Base-by-base conservation (phyloP, 1,140 invertebrate species). In the Diorhabda sublineata region DNA sequence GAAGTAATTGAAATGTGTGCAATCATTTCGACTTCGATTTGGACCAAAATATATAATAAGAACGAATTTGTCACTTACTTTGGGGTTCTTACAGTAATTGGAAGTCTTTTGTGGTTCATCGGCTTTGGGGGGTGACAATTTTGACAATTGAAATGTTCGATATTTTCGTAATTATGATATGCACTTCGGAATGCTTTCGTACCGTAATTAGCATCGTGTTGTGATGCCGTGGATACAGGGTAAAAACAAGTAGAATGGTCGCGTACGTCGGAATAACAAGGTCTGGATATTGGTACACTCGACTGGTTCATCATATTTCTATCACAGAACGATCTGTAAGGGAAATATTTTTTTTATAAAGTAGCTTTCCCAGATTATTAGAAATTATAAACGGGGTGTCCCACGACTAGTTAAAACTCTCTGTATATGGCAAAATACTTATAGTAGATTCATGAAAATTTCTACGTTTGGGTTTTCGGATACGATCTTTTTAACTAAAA, bases 81-180 rank as follows among this genome's bases (percentile, higher is more conserved):
- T 44, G 74, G 72, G 6, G 74, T 74, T 63, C 71, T 66, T 4
- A 74, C 74, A 1, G 70, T 75, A 47, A 75, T 62, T 3, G 74
- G 73, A 68, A 72, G 70, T 60, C 71, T 69, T 45, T 66, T 71
- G 11, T 57, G 7, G 43, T n/a, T 52, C n/a, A 11, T 45, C 56
- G 8, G 41, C 57, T 60, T 66, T 7, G 42, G 4, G 1, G 26
- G 26, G 2, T 52, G 47, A 52, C 47, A 52, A 52, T 52, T 52
- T 2, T 52, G 47, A 52, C 47, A 52, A n/a, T 4, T 52, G 4
- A 52, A 52, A 6, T 52, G 47, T 52, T 52, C 6, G n/a, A 52
- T 6, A 6, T 26, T 26, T 26, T 52, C 3, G 2, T 52, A 9
- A 41, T 61, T 61, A 42, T 61, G 11, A 42, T 61, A 43, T 3